A percentile compares a stretch with the other conserved stretches of the same genome.
These are phyloP conservation scores for Astreopora myriophthalma DNA, from an alignment of 64 coral and sea anemone species.

Conservation along the genomic window DNA sequence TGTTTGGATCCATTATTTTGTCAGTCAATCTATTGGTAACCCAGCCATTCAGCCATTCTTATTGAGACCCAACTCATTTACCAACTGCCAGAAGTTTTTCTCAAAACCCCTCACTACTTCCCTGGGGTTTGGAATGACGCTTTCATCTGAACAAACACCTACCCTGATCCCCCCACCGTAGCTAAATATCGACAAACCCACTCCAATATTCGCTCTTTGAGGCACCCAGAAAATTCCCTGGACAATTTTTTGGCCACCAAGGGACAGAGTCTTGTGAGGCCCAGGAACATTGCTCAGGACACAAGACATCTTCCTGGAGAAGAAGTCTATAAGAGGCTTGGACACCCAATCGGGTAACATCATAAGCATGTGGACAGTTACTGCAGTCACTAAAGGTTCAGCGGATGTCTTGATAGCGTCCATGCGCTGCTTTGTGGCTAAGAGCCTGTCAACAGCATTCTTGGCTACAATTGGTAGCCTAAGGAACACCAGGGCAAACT, in stretches of 20 bases:
- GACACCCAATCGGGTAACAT: constrained; percentile 88
- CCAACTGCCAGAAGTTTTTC: constrained; percentile 76
- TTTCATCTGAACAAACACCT: constrained; percentile 76
- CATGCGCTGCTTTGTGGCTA: constrained; percentile 85
- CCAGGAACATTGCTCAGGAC: constrained; percentile 96
- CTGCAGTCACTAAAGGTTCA: constrained; percentile 86
- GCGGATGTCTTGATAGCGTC: constrained; percentile 96
- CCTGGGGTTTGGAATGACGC: constrained; percentile 67
- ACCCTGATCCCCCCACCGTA: constrained; percentile 87
- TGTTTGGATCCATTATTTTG: too few species aligned
- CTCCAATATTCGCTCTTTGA: constrained; percentile 86
- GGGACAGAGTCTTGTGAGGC: constrained; percentile 67
- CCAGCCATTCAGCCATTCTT: background rate
- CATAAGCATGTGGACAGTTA: constrained; percentile 84
- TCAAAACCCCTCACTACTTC: constrained; percentile 69
- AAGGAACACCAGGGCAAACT: constrained; percentile 94
- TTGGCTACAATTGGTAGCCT: constrained; percentile 73
- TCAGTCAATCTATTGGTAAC: too few species aligned
- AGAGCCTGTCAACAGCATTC: constrained; percentile 73
- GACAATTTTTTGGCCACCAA: constrained; percentile 79
- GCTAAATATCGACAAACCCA: constrained; percentile 95
- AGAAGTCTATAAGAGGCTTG: constrained; percentile 78
- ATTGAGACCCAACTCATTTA: constrained; percentile 75
- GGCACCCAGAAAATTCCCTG: constrained; percentile 95
- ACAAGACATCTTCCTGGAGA: constrained; percentile 89